Evolutionary conservation across 2,113 vertebrate species (phyloP).

Genomic region (Macroglossus sobrinus): DNA sequence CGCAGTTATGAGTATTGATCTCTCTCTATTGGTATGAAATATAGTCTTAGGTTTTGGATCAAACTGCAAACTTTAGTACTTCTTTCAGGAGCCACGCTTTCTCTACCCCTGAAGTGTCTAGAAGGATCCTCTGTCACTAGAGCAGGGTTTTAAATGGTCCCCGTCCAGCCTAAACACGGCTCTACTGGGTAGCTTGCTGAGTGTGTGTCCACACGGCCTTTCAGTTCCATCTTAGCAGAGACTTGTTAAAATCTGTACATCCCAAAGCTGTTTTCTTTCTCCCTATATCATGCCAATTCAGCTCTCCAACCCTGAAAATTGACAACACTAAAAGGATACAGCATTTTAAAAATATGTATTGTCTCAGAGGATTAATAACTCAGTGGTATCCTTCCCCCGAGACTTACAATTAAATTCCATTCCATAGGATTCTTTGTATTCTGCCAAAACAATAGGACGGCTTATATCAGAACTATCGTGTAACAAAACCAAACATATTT

Average conservation of each 20-base stretch:
- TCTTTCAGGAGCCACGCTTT: neutral
- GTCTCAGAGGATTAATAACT: neutral
- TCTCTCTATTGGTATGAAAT: neutral
- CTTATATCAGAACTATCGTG: neutral
- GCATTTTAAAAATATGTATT: neutral
- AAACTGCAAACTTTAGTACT: neutral
- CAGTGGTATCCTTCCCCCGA: neutral
- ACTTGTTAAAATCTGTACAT: neutral
- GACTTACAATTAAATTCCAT: neutral
- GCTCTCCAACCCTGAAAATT: neutral
- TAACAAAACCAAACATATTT: neutral
- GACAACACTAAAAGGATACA: neutral
- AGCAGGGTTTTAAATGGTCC: neutral
- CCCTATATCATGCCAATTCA: neutral
- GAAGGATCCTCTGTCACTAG: neutral
- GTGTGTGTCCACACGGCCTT: neutral
- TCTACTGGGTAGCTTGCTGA: neutral
- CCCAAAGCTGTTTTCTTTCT: neutral
- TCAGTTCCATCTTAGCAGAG: neutral
- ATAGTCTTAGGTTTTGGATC: neutral
- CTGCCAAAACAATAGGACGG: neutral
- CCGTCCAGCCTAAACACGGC: neutral
- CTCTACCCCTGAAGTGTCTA: neutral
- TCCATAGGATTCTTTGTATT: neutral
- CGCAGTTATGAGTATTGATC: neutral